Base-by-base conservation (phyloP, 1,140 invertebrate species). In the Spodoptera litura region DNA sequence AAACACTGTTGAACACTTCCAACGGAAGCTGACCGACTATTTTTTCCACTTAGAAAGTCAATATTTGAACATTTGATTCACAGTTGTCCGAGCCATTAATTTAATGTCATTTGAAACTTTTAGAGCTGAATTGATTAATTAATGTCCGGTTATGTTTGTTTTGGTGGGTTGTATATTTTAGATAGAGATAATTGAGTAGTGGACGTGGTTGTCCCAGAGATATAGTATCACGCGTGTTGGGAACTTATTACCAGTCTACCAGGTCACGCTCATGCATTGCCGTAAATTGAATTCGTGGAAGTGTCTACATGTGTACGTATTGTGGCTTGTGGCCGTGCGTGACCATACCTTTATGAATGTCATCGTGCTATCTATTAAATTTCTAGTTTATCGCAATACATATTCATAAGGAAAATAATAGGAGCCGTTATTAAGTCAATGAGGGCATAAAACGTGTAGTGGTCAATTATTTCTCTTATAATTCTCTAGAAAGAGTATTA, bases 211-310 rank as follows among this genome's bases (percentile, higher is more conserved):
- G 51, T 53, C 8, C 12, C 15, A 52, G 25, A 13, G 20, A 68
- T 20, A 38, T 71, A 9, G 53, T 44, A 56, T 55, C 64, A 12
- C 55, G 27, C 53, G 31, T 72, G 51, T 71, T 20, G 27, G 49
- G 51, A 64, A 76, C 3, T 11, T 58, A 62, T n/a, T 56, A 56
- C 38, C 27, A 62, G 68, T 68, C 61, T 68, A 27, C 9, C 52
- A 59, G 55, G 62, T 62, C 75, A 68, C 61, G 52, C 62, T 62
- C 75, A 68, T 52, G 52, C 62, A 77, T 61, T 27, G 75, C 31
- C 62, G 20, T 53, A 55, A 44, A 77, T 56, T 25, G 31, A 77
- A 68, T 68, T 64, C 75, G 49, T 68, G 62, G 52, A 77, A 77
- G 13, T 15, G 62, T 66, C 61, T 49, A 66, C 62, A 8, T 64